These are phyloP conservation scores for Scrobipalpa atriplicella DNA, from an alignment of 2,888 invertebrate species.

Conservation along the genomic window DNA sequence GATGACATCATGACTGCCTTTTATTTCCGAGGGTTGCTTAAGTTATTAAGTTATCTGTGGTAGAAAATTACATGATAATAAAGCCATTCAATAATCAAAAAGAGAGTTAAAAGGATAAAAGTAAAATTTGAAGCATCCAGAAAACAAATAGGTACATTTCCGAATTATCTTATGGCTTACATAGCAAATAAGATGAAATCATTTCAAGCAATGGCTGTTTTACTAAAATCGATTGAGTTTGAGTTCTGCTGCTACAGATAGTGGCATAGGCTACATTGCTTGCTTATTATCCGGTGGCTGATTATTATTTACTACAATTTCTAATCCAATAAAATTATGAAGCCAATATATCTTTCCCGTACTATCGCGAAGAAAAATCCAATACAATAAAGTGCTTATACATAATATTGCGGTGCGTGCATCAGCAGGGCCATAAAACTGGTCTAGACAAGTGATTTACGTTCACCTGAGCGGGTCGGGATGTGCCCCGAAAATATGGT, in stretches of 20 bases:
- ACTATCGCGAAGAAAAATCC: constrained; percentile 43
- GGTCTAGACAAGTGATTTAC: constrained; percentile 77
- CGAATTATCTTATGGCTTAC: too few relatives aligned
- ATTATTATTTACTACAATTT: too few relatives aligned
- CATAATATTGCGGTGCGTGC: constrained; percentile 60
- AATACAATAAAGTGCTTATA: constrained; percentile 58
- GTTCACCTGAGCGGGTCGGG: constrained; percentile 60
- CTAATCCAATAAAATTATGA: background rate
- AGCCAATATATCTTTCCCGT: constrained; percentile 24
- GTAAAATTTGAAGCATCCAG: too few relatives aligned
- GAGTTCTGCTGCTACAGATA: too few relatives aligned
- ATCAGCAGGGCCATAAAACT: constrained; percentile 66
- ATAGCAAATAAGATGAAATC: too few relatives aligned
- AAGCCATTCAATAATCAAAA: too few relatives aligned
- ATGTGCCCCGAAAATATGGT: constrained; percentile 28
- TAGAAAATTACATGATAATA: background rate
- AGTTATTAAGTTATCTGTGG: background rate
- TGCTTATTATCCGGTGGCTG: too few relatives aligned
- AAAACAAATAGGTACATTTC: too few relatives aligned
- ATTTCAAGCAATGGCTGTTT: too few relatives aligned
- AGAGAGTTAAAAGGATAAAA: too few relatives aligned
- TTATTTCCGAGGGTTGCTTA: background rate
- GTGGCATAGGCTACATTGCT: too few relatives aligned
- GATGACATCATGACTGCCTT: constrained; percentile 13
- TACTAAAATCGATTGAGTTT: too few relatives aligned